Conservation (phyloP, 2,888 invertebrate genomes). For the Melanophora roralis region DNA sequence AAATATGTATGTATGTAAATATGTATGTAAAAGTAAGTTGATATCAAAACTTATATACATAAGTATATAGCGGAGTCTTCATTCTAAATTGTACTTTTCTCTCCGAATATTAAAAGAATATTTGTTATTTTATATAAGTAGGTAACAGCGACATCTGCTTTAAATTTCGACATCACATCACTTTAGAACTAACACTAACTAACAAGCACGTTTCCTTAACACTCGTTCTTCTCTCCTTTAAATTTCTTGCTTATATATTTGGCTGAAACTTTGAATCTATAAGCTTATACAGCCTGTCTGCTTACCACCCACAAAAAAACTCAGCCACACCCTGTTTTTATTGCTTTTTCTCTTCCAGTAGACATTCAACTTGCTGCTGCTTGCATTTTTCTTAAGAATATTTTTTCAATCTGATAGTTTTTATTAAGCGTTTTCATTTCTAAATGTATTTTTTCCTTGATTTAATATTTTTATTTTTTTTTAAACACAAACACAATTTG, state of each 20-base stretch:
- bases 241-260: constrained; percentile 14
- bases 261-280: neutral
- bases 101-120: constrained; percentile 27
- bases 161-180: constrained; percentile 47
- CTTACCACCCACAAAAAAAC: constrained; percentile 44
- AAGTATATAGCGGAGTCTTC: neutral
- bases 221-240: neutral
- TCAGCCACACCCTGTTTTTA: constrained; percentile 46
- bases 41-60: too few relatives aligned
- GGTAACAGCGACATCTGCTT: constrained; percentile 48
- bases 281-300: neutral
- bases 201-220: constrained; percentile 26
- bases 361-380: neutral
- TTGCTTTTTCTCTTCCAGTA: constrained; percentile 9
- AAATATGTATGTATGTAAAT: neutral
- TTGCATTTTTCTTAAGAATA: constrained; percentile 50
- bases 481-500: constrained; percentile 41
- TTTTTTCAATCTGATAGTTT: constrained; percentile 51
- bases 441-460: constrained; percentile 7
- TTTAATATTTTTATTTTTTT: constrained; percentile 32
- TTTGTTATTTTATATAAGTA: constrained; percentile 34
- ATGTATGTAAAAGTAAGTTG: too few relatives aligned
- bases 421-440: constrained; percentile 18
- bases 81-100: neutral
- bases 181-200: constrained; percentile 14